phyloP scores from a whole-genome alignment of 2,797 vertebrate species.

The Sibirionetta formosa region DNA sequence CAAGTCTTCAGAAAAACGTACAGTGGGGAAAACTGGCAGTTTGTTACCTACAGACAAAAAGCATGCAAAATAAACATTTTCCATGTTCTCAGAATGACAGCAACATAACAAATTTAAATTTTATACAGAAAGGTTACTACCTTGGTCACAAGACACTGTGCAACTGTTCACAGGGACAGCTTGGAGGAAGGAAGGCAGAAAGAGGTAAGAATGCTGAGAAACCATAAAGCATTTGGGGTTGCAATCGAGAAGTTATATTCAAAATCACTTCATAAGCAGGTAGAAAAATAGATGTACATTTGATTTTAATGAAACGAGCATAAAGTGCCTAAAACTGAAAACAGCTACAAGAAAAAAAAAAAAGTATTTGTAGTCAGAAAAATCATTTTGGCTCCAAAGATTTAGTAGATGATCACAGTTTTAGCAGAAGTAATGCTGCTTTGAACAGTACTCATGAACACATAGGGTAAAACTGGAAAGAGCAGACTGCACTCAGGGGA shows the following conservation, averaged over 20 bases:
- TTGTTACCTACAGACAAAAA: neutral
- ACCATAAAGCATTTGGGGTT: neutral
- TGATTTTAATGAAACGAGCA: neutral
- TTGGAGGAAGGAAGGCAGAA: neutral
- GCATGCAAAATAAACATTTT: neutral
- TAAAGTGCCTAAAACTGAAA: neutral
- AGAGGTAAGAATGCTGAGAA: neutral
- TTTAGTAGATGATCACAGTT: neutral
- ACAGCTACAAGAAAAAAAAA: neutral
- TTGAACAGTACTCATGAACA: neutral
- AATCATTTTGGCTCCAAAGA: neutral
- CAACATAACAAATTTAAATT: neutral
- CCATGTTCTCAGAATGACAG: neutral
- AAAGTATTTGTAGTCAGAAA: neutral
- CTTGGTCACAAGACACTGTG: neutral
- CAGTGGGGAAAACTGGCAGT: neutral
- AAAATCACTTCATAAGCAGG: neutral
- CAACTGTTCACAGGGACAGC: neutral
- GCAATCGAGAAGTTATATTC: neutral
- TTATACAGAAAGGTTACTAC: constrained; percentile 6
- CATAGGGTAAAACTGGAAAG: neutral
- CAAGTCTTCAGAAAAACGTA: neutral
- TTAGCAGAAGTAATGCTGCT: neutral
- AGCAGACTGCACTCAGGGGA: neutral
- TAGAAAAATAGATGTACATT: neutral